These are phyloP conservation scores for Coenonympha glycerion DNA, from an alignment of 2,888 invertebrate species.

Conservation along the genomic window DNA sequence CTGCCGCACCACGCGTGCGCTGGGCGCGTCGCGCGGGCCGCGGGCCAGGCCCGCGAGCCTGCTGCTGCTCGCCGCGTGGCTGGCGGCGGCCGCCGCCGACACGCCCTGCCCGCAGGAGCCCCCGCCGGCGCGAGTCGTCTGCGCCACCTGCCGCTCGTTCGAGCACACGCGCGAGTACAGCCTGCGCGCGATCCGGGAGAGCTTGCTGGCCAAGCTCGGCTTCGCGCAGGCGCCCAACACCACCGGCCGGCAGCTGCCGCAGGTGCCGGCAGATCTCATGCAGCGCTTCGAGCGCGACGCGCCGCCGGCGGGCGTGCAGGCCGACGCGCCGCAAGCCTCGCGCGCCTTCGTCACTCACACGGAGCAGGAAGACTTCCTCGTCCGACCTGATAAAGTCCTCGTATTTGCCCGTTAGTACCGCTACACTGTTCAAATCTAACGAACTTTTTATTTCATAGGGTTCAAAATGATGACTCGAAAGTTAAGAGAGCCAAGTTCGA, in stretches of 20 bases:
- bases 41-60: constrained; percentile 76
- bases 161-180: constrained; percentile 77
- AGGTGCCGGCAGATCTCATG: constrained; percentile 75
- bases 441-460: constrained; percentile 25
- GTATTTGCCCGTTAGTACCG: constrained; percentile 81
- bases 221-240: constrained; percentile 79
- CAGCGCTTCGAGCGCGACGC: constrained; percentile 68
- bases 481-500: constrained; percentile 44
- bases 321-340: constrained; percentile 74
- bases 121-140: constrained; percentile 52
- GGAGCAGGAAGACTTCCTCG: constrained; percentile 80
- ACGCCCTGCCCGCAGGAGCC: constrained; percentile 59
- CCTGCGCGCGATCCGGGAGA: constrained; percentile 78
- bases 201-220: constrained; percentile 78
- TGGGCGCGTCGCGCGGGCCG: constrained; percentile 75
- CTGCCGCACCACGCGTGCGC: constrained; percentile 75
- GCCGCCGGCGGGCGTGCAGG: constrained; percentile 76
- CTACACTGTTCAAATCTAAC: not conserved
- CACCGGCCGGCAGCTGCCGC: constrained; percentile 74
- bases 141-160: constrained; percentile 73
- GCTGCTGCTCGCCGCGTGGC: constrained; percentile 73
- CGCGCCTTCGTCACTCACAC: constrained; percentile 72
- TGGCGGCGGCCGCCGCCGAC: constrained; percentile 63
- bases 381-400: constrained; percentile 80
- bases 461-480: constrained; percentile 10